phyloP scores from a whole-genome alignment of 2,797 vertebrate genomes.

The Neomorphus geoffroyi region DNA sequence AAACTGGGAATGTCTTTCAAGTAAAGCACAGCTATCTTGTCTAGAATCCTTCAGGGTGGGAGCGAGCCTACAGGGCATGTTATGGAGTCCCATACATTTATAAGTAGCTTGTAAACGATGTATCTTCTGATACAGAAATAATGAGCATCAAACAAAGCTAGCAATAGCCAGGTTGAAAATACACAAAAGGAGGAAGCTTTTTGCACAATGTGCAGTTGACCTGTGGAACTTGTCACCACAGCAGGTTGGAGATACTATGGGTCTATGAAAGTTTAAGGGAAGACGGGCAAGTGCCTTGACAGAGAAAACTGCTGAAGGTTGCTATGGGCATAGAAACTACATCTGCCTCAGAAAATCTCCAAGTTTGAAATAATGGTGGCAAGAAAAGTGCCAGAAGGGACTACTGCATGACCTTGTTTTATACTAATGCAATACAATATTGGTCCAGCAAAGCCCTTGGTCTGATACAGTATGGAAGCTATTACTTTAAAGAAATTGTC shows the following conservation, averaged over 20 bases:
- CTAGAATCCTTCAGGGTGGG: neutral
- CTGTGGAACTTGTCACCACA: neutral
- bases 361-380: neutral
- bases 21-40: neutral
- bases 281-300: neutral
- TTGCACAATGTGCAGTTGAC: neutral
- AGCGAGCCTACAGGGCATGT: neutral
- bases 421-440: fast-evolving
- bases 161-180: neutral
- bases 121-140: neutral
- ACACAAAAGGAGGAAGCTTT: neutral
- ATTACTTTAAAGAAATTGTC: neutral
- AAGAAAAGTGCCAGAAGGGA: neutral
- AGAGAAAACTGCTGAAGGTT: neutral
- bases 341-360: neutral
- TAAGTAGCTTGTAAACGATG: neutral
- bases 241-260: neutral
- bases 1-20: neutral
- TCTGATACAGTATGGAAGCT: neutral
- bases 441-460: neutral
- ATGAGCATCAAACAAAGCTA: neutral
- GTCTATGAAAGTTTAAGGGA: neutral
- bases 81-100: neutral
- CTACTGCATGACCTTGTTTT: neutral
- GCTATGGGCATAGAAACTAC: neutral